Base-by-base conservation (phyloP, 1,140 invertebrate species). In the Dufourea novaeangliae region DNA sequence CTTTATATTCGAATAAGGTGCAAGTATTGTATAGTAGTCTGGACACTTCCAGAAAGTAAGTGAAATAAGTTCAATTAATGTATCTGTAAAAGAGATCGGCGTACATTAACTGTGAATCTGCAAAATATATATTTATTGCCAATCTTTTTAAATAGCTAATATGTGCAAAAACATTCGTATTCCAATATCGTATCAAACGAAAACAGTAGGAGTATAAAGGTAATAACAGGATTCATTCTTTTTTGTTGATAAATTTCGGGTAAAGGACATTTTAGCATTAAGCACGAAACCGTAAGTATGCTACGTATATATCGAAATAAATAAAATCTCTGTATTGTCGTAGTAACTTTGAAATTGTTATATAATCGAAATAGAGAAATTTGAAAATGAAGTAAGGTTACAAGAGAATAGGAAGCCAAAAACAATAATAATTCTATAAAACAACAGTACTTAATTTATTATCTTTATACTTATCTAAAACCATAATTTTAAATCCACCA, bases 401-500 rank as follows among this genome's bases (percentile, higher is more conserved):
- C 17, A 41, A 59, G 64, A 82, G 69, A 86, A 88, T 87, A 80
- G 74, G 85, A 89, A 91, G 80, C 85, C 72, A 87, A 87, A 87
- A 87, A 66, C 73, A 85, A 79, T 86, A 87, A 87, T 81, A 68
- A 80, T 82, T 79, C 75, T 88, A 76, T 90, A 88, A 88, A 90
- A 88, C 83, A 71, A 83, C 86, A 86, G 76, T 87, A 86, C 85
- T 89, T 83, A 80, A 73, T 88, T 84, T 77, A 87, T 90, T 88
- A 89, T 87, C 86, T 90, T 85, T 86, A 88, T 90, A 89, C 82
- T 90, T 86, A 79, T 88, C 86, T 89, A 88, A 90, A 89, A 89
- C 78, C 87, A 88, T 88, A 88, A 88, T 83, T 69, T 80, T 82
- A 80, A 80, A 86, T 86, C 85, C 80, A 88, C 74, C 75, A 80